phyloP scores from a whole-genome alignment of 2,797 vertebrate species.

The Pseudochaenichthys georgianus region DNA sequence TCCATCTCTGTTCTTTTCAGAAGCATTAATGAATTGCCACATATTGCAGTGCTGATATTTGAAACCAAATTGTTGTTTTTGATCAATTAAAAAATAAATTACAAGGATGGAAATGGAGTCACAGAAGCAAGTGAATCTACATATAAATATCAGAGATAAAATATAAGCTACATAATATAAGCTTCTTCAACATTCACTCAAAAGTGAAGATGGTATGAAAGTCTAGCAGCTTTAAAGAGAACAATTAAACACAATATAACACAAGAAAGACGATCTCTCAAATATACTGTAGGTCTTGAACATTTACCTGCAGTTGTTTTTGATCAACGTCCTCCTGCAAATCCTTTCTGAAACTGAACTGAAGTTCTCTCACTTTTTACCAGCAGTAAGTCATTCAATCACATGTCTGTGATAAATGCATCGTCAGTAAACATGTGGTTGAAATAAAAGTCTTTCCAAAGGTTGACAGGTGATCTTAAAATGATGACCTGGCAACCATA shows the following conservation, averaged over 20 bases:
- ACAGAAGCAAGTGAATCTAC: background rate
- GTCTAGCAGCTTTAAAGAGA: background rate
- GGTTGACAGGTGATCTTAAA: slow-evolving; percentile 36
- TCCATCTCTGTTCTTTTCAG: background rate
- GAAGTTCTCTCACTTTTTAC: slow-evolving; percentile 39
- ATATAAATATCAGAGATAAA: background rate
- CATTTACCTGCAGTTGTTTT: slow-evolving; percentile 52
- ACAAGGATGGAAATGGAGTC: background rate
- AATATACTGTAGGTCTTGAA: background rate
- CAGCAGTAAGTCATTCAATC: slow-evolving; percentile 35
- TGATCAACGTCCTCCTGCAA: background rate
- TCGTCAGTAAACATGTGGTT: slow-evolving; percentile 40
- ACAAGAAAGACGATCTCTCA: background rate
- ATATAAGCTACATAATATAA: background rate
- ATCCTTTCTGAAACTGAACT: slow-evolving; percentile 15
- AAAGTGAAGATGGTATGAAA: background rate
- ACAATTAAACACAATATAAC: background rate
- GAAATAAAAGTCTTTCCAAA: slow-evolving; percentile 61
- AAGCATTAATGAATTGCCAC: background rate
- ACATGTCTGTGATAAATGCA: slow-evolving; percentile 54
- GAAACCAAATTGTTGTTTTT: background rate
- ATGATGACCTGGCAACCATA: background rate
- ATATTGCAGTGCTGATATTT: background rate
- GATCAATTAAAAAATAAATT: background rate
- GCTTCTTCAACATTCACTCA: background rate